Evolutionary conservation across 2,888 invertebrate genomes (phyloP), one percentile per base, ranked within the genome.

Genomic region (Ametastegia equiseti): DNA sequence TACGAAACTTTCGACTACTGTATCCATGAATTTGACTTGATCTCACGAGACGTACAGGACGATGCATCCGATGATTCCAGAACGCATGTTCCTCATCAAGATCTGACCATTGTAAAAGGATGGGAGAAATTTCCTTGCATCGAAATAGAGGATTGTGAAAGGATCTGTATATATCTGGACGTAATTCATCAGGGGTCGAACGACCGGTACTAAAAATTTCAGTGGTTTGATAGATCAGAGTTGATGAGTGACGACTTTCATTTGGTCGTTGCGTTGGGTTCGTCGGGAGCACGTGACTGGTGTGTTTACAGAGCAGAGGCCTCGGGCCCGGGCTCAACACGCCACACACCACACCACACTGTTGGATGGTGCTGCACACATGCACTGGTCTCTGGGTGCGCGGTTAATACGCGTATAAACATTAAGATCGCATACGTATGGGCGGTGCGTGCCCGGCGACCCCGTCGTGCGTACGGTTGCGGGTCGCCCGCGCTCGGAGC

Each of bases 271-370:
- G 23, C 36, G 75, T 75, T 75, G 23, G 39, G 15, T 30, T 39
- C 15, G 60, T 57, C 2, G 50, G 54, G 54, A 88, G 88, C 90
- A 89, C 90, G 91, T 90, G 90, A 90, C 90, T 89, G 86, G 90
- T 89, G 86, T 90, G 88, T 90, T 89, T 90, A 90, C 88, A 88
- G 84, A 89, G 50, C 33, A 33, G 75, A 54, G 71, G 75, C 69
- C 45, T 45, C 69, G 45, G 57, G 27, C 71, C 45, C 39, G 30
- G 45, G 42, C 71, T 27, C 9, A 42, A 13, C 13, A 7, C 19
- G 45, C 33, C n/a, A 54, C 75, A 36, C 36, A 75, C 11, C 36
- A 75, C 36, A 45, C 42, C 23, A 23, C n/a, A 42, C 69, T 42
- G 39, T 19, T 69, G 42, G n/a, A 11, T 65, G 65, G n/a, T 36